Evolutionary conservation across 2,888 invertebrate species (phyloP), one percentile per base, ranked within the genome.

Genomic region (Spodoptera exigua): DNA sequence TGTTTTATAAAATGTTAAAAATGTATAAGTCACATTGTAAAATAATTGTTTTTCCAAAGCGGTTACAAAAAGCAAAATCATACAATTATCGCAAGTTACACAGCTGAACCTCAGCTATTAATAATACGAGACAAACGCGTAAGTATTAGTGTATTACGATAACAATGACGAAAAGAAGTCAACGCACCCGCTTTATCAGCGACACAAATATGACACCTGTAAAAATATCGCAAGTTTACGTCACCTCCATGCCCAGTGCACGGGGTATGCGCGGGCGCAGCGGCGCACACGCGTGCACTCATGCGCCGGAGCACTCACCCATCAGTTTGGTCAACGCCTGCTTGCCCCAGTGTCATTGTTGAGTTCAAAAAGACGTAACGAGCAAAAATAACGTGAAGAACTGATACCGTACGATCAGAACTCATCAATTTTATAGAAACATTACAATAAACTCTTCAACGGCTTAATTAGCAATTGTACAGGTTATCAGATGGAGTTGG

Each of bases 131-230:
- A 37, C 46, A 40, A 58, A 14, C 63, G 16, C 17, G 21, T 49
- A 72, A 21, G 17, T 78, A 70, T 73, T 52, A 60, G 61, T 67
- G 55, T 63, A 59, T 51, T 64, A 60, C 63, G 80, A 82, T 80
- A 82, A 78, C 76, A 70, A 69, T 41, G 70, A 44, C 46, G 49
- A 51, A 65, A 62, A 59, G 36, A 70, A 61, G 84, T 84, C 84
- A 83, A 81, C 73, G 83, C 70, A 68, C 84, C 58, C 58, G 70
- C 72, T 84, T 83, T 84, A 84, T 76, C 55, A 39, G 34, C 68
- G 79, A 74, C 82, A 82, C 62, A 77, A 64, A 76, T 78, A 75
- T 65, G 62, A 71, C 84, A 84, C 84, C 84, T 84, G 84, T 83
- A 74, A 80, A 78, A 80, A 84, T 80, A 84, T 66, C 54, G 76